These are phyloP conservation scores for Caradrina clavipalpis DNA, from an alignment of 2,888 invertebrate genomes.

Conservation along the genomic window DNA sequence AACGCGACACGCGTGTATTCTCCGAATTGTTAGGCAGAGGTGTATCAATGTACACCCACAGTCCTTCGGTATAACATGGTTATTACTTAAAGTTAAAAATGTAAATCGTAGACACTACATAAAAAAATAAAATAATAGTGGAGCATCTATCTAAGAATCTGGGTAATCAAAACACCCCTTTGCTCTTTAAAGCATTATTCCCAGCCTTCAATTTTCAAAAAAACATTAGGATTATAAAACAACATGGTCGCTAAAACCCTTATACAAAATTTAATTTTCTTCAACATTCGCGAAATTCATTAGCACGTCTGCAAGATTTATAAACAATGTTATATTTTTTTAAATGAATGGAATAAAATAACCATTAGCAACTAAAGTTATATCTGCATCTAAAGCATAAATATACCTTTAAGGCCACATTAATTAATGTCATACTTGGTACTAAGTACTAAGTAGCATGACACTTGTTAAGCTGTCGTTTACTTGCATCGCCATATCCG, in stretches of 20 bases:
- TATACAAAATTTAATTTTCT: background rate
- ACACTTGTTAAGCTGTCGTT: slow-evolving; percentile 31
- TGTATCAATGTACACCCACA: too few species aligned
- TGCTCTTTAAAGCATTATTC: too few species aligned
- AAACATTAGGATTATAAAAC: background rate
- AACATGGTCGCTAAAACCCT: background rate
- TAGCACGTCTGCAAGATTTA: slow-evolving; percentile 12
- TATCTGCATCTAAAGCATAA: slow-evolving; percentile 29
- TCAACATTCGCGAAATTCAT: background rate
- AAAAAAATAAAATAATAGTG: too few species aligned
- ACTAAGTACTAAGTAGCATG: slow-evolving; percentile 3
- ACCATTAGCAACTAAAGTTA: slow-evolving; percentile 31
- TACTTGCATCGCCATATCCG: slow-evolving; percentile 33
- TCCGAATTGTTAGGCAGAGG: too few species aligned
- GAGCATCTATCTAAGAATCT: background rate
- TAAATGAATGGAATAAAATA: slow-evolving; percentile 45
- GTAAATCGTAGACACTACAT: too few species aligned
- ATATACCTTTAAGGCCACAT: slow-evolving; percentile 31
- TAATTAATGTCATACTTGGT: slow-evolving; percentile 21
- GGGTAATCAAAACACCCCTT: background rate
- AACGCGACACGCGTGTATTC: too few species aligned
- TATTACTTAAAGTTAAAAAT: too few species aligned
- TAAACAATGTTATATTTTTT: slow-evolving; percentile 15
- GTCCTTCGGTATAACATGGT: too few species aligned
- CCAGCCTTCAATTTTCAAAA: background rate